A percentile compares a stretch with the other conserved stretches of the same genome.
Evolutionary conservation across 2,888 invertebrate species (phyloP).

Genomic region (Nomada flava): DNA sequence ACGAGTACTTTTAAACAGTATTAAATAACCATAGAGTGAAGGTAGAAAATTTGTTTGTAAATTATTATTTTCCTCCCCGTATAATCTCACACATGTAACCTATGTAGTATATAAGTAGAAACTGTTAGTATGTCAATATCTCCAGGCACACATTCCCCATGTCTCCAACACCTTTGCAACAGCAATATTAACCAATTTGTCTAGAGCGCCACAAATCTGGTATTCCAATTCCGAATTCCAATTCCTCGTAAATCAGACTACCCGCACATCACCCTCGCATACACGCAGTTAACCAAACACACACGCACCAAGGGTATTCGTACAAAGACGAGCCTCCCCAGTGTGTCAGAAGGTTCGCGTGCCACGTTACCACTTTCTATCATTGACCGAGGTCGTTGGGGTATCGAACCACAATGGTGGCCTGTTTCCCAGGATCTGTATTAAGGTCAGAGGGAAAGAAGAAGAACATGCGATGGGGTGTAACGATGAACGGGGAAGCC

Average conservation of each 20-base stretch:
- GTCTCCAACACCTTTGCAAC: not conserved
- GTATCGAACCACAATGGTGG: slow-evolving; percentile 63
- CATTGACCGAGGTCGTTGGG: slow-evolving; percentile 44
- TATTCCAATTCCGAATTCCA: not conserved
- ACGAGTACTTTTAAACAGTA: too few species aligned
- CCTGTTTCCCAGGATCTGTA: slow-evolving; percentile 53
- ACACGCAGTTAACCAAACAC: not conserved
- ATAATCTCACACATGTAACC: too few species aligned
- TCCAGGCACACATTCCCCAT: not conserved
- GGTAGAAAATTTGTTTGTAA: too few species aligned
- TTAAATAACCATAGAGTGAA: too few species aligned
- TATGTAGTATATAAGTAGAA: too few species aligned
- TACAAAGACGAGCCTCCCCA: not conserved
- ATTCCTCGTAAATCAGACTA: not conserved
- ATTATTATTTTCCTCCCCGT: too few species aligned
- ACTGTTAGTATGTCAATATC: too few species aligned
- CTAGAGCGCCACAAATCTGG: too few species aligned
- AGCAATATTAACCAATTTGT: not conserved
- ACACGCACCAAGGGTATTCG: not conserved
- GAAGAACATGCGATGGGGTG: slow-evolving; percentile 17
- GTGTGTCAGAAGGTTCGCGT: slow-evolving; percentile 35
- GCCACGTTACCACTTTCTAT: slow-evolving; percentile 48
- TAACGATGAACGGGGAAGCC: slow-evolving; percentile 12
- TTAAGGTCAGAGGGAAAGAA: slow-evolving; percentile 60
- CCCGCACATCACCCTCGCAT: not conserved